These are phyloP conservation scores for Nothocercus julius DNA, from an alignment of 2,113 vertebrate genomes.

Conservation along the genomic window DNA sequence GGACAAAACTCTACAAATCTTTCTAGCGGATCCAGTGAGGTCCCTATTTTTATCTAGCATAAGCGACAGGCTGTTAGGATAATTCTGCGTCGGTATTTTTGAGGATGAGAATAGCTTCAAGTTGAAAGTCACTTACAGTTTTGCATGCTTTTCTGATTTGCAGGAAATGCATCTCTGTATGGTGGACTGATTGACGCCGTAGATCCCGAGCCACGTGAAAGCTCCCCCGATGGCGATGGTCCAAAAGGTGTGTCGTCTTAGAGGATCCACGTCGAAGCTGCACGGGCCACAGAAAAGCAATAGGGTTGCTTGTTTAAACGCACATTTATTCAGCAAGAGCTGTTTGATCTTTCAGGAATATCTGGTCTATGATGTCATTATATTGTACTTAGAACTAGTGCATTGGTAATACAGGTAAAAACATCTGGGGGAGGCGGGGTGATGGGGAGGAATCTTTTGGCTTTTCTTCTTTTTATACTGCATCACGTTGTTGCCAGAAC, in stretches of 20 bases:
- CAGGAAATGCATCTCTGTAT: slow-evolving; percentile 89
- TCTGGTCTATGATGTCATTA: neutral
- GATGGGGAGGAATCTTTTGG: too few relatives aligned
- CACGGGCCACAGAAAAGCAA: neutral
- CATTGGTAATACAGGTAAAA: too few relatives aligned
- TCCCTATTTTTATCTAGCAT: neutral
- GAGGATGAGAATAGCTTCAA: neutral
- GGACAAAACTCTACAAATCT: neutral
- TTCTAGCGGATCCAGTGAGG: neutral
- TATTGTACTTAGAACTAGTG: neutral
- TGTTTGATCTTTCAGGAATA: neutral
- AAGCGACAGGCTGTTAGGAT: neutral
- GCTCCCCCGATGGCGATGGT: slow-evolving; percentile 85
- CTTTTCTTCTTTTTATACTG: neutral
- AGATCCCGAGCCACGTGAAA: slow-evolving; percentile 89
- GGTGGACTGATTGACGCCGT: slow-evolving; percentile 87
- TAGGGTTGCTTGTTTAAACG: neutral
- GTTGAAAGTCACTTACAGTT: slow-evolving; percentile 78
- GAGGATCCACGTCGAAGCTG: slow-evolving; percentile 82
- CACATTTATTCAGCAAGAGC: neutral
- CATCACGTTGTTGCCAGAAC: neutral
- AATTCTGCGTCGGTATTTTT: neutral
- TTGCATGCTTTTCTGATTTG: slow-evolving; percentile 84
- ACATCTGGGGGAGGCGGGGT: too few relatives aligned
- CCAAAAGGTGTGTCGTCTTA: slow-evolving; percentile 88